Conservation (phyloP, 2,113 vertebrate species). For the Lipotes vexillifer region DNA sequence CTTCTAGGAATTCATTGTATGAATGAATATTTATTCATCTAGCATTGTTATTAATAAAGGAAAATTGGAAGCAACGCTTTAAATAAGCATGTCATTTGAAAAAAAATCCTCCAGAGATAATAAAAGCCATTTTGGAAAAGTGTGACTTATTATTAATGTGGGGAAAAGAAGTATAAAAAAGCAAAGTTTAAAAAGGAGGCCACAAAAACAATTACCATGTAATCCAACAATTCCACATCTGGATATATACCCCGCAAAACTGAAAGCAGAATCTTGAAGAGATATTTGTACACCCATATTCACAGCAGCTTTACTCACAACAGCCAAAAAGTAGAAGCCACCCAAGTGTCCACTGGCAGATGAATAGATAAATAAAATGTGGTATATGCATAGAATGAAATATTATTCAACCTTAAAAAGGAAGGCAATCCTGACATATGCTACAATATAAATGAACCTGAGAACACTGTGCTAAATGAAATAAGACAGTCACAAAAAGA, state of each 20-base stretch:
- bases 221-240: neutral
- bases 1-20: neutral
- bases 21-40: neutral
- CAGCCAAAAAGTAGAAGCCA: neutral
- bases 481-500: neutral
- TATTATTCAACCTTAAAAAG: neutral
- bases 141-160: neutral
- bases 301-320: neutral
- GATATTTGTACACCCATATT: neutral
- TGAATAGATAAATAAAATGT: neutral
- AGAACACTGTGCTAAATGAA: neutral
- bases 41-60: neutral
- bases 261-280: neutral
- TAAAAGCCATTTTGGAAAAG: neutral
- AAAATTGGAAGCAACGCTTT: conserved; percentile 1
- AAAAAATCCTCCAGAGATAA: neutral
- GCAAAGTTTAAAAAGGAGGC: neutral
- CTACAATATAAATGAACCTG: neutral
- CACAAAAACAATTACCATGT: neutral
- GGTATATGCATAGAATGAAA: neutral
- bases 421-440: neutral
- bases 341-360: neutral
- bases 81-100: neutral
- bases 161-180: neutral
- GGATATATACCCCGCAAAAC: neutral